Conservation (phyloP, 1,140 invertebrate species). For the Calliopsis andreniformis region DNA sequence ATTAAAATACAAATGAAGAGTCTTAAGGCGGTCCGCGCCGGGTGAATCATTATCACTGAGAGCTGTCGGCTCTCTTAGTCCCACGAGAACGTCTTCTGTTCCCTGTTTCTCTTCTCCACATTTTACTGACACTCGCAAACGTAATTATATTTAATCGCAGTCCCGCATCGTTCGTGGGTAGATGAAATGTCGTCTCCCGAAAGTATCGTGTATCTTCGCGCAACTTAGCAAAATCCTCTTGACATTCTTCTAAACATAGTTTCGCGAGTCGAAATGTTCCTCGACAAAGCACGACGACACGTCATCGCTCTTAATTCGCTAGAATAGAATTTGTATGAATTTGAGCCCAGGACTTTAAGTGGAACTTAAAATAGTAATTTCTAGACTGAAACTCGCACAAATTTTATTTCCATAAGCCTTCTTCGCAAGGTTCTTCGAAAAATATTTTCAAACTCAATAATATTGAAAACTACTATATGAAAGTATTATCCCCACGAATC, state of each 20-base stretch:
- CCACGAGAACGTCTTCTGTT: conserved; percentile 47
- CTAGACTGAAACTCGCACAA: too few relatives aligned
- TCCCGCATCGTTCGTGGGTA: conserved; percentile 57
- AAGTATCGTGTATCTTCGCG: conserved; percentile 27
- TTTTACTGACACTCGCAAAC: conserved; percentile 73
- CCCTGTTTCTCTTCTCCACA: conserved; percentile 62
- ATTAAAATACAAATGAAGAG: conserved; percentile 83
- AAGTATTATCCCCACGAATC: too few relatives aligned
- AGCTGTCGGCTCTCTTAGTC: conserved; percentile 63
- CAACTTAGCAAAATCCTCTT: background rate
- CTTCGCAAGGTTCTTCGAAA: too few relatives aligned
- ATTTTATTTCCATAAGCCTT: too few relatives aligned
- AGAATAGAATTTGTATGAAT: background rate
- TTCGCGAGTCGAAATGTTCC: background rate
- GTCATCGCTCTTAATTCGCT: background rate
- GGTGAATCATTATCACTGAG: conserved; percentile 79
- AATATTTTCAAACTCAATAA: too few relatives aligned
- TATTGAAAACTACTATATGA: too few relatives aligned
- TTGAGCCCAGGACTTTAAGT: background rate
- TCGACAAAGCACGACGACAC: background rate
- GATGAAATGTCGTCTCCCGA: conserved; percentile 27
- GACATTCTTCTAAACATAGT: background rate
- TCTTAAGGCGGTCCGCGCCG: conserved; percentile 73
- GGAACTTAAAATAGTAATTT: too few relatives aligned
- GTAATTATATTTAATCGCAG: conserved; percentile 76